Percentiles rank a stretch among this genome's conserved stretches.
These are phyloP conservation scores for Pantherophis alleghaniensis DNA, from an alignment of 2,797 vertebrate species.

Conservation along the genomic window DNA sequence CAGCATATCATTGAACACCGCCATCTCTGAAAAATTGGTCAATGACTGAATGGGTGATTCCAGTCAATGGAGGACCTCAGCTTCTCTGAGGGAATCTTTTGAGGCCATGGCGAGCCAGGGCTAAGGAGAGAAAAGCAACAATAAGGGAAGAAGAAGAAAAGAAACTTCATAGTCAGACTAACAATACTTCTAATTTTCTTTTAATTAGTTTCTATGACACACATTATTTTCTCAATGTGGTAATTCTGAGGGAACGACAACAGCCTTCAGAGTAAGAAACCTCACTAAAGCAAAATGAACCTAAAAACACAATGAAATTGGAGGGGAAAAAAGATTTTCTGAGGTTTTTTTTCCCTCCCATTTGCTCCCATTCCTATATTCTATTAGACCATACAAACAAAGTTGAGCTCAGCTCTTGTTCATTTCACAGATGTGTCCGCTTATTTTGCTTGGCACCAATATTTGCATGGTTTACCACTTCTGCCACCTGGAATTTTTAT, in stretches of 20 bases:
- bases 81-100: not conserved
- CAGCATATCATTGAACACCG: not conserved
- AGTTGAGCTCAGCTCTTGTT: not conserved
- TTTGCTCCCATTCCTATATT: not conserved
- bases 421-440: not conserved
- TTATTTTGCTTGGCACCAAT: not conserved
- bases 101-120: not conserved
- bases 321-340: not conserved
- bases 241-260: not conserved
- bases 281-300: not conserved
- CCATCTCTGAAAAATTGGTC: not conserved
- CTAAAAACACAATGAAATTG: not conserved
- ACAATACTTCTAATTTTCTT: not conserved
- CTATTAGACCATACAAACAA: not conserved
- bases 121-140: not conserved
- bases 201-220: not conserved
- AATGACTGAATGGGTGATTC: fast-evolving
- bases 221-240: not conserved
- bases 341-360: not conserved
- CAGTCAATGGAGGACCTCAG: not conserved
- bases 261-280: not conserved
- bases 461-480: not conserved
- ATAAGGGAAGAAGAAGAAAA: not conserved
- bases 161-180: not conserved
- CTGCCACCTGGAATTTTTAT: not conserved